phyloP scores from a whole-genome alignment of 1,140 invertebrate species.

The Caligus rogercresseyi region DNA sequence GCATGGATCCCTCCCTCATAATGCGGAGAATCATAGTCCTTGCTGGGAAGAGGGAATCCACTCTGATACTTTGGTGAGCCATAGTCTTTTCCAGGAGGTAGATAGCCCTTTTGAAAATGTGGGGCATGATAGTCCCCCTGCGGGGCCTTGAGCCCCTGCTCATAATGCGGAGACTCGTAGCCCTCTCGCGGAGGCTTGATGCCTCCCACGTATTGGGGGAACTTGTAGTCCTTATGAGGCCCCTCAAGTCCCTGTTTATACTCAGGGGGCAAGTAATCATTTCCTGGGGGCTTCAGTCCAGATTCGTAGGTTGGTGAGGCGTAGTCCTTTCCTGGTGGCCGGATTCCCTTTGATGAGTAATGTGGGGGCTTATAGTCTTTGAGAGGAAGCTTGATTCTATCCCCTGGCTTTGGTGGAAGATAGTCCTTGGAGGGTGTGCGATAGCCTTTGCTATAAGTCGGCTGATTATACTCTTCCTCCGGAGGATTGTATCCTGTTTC shows the following conservation, averaged over 20 bases:
- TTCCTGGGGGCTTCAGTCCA: background rate
- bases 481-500: background rate
- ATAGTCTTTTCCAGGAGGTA: background rate
- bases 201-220: background rate
- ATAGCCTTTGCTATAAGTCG: background rate
- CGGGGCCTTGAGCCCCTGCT: background rate
- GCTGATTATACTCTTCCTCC: background rate
- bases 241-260: background rate
- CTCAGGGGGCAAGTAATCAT: background rate
- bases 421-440: background rate
- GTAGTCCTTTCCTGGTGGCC: background rate
- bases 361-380: conserved; percentile 1
- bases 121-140: background rate
- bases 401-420: background rate
- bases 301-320: background rate
- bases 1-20: background rate
- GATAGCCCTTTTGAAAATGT: background rate
- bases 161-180: background rate
- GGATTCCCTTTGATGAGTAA: background rate
- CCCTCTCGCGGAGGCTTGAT: background rate
- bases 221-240: background rate
- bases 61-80: background rate
- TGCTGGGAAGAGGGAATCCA: background rate
- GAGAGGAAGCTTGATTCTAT: background rate
- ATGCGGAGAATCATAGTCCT: background rate